Percentiles rank a stretch among this genome's conserved stretches.
Conservation (phyloP, 1,140 invertebrate species). For the Sesamia nonagrioides region DNA sequence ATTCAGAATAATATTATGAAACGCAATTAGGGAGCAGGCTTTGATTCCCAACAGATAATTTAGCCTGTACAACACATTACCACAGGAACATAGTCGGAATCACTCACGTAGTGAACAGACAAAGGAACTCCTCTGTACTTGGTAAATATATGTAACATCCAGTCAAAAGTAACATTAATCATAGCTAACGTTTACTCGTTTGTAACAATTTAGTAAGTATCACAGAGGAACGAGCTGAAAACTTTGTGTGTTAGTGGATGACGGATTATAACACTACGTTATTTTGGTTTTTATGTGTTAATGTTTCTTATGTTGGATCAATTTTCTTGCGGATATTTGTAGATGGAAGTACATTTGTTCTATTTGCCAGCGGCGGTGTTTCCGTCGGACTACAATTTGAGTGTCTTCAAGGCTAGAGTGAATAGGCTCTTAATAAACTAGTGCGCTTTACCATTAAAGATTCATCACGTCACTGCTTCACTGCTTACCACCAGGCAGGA, state of each 20-base stretch:
- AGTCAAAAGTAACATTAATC: conserved; percentile 39
- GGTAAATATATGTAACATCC: background rate
- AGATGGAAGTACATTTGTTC: no score
- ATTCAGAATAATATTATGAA: no score
- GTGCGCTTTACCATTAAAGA: no score
- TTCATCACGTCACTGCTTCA: no score
- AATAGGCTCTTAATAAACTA: no score
- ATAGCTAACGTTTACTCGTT: conserved; percentile 38
- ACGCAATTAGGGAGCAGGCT: no score
- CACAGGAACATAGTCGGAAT: background rate
- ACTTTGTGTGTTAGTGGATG: conserved; percentile 18
- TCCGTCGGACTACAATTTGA: no score
- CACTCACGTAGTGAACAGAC: background rate
- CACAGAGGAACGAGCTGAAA: background rate
- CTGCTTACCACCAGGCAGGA: no score
- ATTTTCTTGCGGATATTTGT: no score
- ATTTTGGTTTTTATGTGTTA: background rate
- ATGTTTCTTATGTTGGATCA: no score
- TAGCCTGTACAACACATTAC: background rate
- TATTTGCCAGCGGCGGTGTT: no score
- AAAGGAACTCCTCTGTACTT: conserved; percentile 7
- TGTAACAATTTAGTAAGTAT: conserved; percentile 25
- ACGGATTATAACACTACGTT: conserved; percentile 4
- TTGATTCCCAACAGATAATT: background rate
- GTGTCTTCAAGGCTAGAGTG: no score